Evolutionary conservation across 2,113 vertebrate species (phyloP).

Genomic region (Irena cyanogastra): DNA sequence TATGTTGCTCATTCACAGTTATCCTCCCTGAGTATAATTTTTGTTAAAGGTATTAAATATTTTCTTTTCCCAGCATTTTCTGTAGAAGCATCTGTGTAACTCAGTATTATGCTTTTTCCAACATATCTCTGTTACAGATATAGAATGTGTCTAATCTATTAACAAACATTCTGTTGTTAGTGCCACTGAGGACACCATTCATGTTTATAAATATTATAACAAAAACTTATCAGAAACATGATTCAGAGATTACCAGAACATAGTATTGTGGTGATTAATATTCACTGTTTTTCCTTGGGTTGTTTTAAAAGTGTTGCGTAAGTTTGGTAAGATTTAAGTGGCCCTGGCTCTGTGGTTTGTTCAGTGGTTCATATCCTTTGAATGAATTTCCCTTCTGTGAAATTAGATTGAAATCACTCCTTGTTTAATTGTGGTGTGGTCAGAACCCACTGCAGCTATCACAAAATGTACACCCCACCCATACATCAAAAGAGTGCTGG

Average conservation of each 20-base stretch:
- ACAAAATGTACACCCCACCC: background rate
- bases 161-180: background rate
- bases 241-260: background rate
- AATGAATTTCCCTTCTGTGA: background rate
- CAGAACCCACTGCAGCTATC: background rate
- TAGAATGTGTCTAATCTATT: background rate
- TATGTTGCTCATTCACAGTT: background rate
- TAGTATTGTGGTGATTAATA: background rate
- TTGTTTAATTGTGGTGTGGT: background rate
- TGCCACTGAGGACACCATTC: background rate
- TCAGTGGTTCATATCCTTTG: background rate
- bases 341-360: background rate
- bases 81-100: background rate
- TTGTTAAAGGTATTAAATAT: background rate
- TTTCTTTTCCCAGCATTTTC: background rate
- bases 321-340: background rate
- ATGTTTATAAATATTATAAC: background rate
- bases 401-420: background rate
- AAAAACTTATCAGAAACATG: background rate
- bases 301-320: background rate
- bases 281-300: background rate
- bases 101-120: background rate
- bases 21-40: fast-evolving
- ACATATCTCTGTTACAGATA: background rate
- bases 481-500: background rate